These are phyloP conservation scores for Helicoverpa zea DNA, from an alignment of 1,140 invertebrate genomes.

Conservation along the genomic window DNA sequence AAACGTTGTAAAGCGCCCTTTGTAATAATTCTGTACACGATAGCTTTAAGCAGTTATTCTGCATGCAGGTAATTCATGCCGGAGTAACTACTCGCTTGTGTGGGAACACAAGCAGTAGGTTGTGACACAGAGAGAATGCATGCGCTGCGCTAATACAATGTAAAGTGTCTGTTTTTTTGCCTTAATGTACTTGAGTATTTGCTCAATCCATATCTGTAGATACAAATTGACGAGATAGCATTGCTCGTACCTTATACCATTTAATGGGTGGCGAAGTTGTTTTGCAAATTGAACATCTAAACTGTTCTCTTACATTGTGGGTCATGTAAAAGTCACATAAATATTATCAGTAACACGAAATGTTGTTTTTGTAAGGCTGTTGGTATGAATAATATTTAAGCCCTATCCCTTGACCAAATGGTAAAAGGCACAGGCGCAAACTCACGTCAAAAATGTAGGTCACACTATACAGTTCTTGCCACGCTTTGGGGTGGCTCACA, in stretches of 20 bases:
- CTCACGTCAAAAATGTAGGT: too few species aligned
- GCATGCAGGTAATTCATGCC: slow-evolving; percentile 28
- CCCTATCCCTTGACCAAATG: too few species aligned
- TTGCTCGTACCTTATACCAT: neutral
- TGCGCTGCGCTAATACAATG: slow-evolving; percentile 28
- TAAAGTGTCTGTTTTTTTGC: slow-evolving; percentile 7
- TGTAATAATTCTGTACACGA: neutral
- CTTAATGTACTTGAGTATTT: neutral
- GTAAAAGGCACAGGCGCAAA: too few species aligned
- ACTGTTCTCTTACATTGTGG: too few species aligned
- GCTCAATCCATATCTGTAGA: neutral
- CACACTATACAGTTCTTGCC: too few species aligned
- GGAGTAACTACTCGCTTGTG: slow-evolving; percentile 27
- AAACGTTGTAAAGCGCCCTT: neutral
- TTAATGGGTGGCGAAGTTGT: neutral
- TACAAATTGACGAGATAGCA: too few species aligned
- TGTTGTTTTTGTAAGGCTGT: too few species aligned
- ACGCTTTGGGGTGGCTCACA: too few species aligned
- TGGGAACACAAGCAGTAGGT: slow-evolving; percentile 14
- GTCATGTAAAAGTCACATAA: neutral
- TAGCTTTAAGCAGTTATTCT: slow-evolving; percentile 17
- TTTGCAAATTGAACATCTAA: too few species aligned
- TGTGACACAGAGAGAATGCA: slow-evolving; percentile 9
- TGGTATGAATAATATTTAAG: too few species aligned
- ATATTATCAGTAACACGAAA: too few species aligned